A percentile compares a stretch with the other conserved stretches of the same genome.
Evolutionary conservation across 2,113 vertebrate genomes (phyloP).

Genomic region (Crotalus viridis): DNA sequence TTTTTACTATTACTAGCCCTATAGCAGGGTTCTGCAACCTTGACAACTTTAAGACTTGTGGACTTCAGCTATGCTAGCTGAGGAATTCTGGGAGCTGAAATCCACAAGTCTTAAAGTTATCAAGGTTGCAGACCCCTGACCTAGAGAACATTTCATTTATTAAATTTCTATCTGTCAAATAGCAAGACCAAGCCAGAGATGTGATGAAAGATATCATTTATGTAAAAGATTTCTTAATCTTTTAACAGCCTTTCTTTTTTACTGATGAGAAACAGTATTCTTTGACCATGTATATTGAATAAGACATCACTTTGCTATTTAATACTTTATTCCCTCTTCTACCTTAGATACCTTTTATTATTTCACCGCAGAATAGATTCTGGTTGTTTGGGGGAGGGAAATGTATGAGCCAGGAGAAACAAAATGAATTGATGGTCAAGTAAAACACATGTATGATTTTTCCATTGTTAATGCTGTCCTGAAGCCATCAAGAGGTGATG

Average conservation of each 20-base stretch:
- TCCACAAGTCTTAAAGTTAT: no score
- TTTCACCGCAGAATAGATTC: neutral
- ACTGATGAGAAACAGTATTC: conserved; percentile 12
- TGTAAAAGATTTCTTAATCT: neutral
- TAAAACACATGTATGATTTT: neutral
- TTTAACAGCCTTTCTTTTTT: neutral
- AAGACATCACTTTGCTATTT: neutral
- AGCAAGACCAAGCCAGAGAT: no score
- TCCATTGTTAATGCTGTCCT: neutral
- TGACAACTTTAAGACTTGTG: no score
- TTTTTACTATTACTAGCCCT: neutral
- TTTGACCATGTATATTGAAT: neutral
- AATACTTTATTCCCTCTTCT: neutral
- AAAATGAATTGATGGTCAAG: neutral
- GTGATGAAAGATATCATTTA: neutral
- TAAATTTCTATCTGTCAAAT: neutral
- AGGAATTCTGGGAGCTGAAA: no score
- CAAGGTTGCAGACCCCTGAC: no score
- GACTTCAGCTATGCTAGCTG: no score
- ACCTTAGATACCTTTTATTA: neutral
- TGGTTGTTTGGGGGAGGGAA: neutral
- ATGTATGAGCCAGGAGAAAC: neutral
- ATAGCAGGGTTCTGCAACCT: no score
- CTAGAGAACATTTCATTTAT: neutral
- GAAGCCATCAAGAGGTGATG: neutral